A percentile compares a stretch with the other conserved stretches of the same genome.
phyloP scores from a whole-genome alignment of 2,113 vertebrate species.

The Mionectes macconnelli region DNA sequence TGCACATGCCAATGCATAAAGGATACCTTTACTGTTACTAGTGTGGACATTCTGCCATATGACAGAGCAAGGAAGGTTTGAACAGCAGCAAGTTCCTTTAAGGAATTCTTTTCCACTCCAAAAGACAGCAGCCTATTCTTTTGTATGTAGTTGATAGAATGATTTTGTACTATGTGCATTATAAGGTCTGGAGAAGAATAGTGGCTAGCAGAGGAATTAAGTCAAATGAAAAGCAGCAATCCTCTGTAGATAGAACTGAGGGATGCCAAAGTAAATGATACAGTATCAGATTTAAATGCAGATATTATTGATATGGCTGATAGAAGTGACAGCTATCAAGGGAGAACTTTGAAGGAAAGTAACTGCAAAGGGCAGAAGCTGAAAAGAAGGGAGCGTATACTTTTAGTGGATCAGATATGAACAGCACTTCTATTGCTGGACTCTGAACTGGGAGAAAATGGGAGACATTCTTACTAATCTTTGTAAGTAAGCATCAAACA shows the following conservation, averaged over 20 bases:
- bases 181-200: background rate
- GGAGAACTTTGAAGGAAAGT: background rate
- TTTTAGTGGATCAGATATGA: background rate
- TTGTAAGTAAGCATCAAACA: background rate
- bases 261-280: background rate
- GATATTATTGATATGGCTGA: background rate
- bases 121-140: background rate
- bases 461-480: background rate
- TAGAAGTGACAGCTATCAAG: background rate
- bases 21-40: background rate
- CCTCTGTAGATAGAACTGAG: background rate
- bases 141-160: background rate
- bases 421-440: background rate
- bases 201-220: background rate
- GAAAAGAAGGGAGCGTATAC: background rate
- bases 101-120: background rate
- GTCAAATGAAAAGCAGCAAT: background rate
- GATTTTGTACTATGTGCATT: background rate
- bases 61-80: background rate
- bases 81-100: background rate
- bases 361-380: background rate
- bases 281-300: background rate
- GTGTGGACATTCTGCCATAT: background rate
- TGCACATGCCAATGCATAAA: background rate
- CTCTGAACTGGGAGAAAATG: background rate